A percentile compares a stretch with the other conserved stretches of the same genome.
phyloP scores from a whole-genome alignment of 2,797 vertebrate genomes.

The Clarias fuscus region DNA sequence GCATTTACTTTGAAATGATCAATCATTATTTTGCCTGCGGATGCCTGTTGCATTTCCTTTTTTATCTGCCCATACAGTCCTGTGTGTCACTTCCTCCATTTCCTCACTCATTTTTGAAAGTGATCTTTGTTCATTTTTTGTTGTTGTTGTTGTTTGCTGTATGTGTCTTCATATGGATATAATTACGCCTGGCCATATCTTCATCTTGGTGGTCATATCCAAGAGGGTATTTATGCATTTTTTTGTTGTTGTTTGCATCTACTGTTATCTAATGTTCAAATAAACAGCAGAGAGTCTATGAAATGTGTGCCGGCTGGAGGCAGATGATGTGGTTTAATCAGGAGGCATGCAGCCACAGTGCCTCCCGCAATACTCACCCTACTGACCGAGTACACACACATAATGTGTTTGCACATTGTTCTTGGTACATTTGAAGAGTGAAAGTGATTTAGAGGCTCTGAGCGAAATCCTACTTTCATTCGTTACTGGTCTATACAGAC shows the following conservation, averaged over 20 bases:
- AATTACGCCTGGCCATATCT: background rate
- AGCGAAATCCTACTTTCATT: background rate
- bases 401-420: background rate
- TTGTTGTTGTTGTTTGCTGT: background rate
- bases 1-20: background rate
- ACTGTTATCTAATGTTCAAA: conserved; percentile 12
- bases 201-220: background rate
- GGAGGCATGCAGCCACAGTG: background rate
- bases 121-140: background rate
- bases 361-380: background rate
- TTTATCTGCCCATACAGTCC: background rate
- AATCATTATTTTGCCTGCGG: background rate
- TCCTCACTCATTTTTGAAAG: background rate
- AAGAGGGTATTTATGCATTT: background rate
- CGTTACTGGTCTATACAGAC: background rate
- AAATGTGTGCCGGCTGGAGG: conserved; percentile 8
- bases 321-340: conserved; percentile 19
- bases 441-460: background rate
- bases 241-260: background rate
- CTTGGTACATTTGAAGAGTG: background rate
- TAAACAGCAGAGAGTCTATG: background rate
- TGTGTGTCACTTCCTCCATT: background rate
- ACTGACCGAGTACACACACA: conserved; percentile 6
- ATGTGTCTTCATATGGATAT: background rate
- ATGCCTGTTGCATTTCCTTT: background rate